These are phyloP conservation scores for Cololabis saira DNA, from an alignment of 2,113 vertebrate genomes.

Conservation along the genomic window DNA sequence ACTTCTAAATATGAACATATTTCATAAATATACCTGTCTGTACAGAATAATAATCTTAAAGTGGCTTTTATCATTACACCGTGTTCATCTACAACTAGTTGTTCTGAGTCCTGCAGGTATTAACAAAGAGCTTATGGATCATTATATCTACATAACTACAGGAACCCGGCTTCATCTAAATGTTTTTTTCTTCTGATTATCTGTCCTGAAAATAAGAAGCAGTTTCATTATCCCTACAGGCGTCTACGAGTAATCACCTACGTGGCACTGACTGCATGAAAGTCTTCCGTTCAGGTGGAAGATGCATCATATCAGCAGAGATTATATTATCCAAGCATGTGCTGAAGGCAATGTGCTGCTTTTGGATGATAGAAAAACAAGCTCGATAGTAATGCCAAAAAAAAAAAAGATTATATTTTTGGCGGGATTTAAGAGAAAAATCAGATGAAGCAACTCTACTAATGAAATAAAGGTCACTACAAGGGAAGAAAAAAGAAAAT, in stretches of 20 bases:
- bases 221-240: slow-evolving; percentile 39
- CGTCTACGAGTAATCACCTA: slow-evolving; percentile 9
- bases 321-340: slow-evolving; percentile 33
- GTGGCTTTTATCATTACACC: slow-evolving; percentile 30
- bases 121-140: slow-evolving; percentile 38
- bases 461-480: slow-evolving; percentile 14
- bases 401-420: slow-evolving; percentile 2
- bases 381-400: not conserved
- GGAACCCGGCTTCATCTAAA: slow-evolving; percentile 40
- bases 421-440: not conserved
- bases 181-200: slow-evolving; percentile 24
- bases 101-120: slow-evolving; percentile 21
- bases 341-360: slow-evolving; percentile 47
- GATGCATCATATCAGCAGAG: slow-evolving; percentile 31
- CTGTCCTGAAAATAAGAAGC: slow-evolving; percentile 52
- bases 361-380: slow-evolving; percentile 35
- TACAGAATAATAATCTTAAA: slow-evolving; percentile 59
- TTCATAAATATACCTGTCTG: slow-evolving; percentile 67
- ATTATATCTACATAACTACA: slow-evolving; percentile 43
- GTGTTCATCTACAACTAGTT: slow-evolving; percentile 25
- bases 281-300: slow-evolving; percentile 14
- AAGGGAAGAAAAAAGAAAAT: slow-evolving; percentile 33
- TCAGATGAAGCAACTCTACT: slow-evolving; percentile 1
- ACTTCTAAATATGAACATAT: slow-evolving; percentile 51
- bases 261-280: too few species aligned